Base-by-base conservation (phyloP, 2,888 invertebrate genomes). In the Candidula unifasciata region DNA sequence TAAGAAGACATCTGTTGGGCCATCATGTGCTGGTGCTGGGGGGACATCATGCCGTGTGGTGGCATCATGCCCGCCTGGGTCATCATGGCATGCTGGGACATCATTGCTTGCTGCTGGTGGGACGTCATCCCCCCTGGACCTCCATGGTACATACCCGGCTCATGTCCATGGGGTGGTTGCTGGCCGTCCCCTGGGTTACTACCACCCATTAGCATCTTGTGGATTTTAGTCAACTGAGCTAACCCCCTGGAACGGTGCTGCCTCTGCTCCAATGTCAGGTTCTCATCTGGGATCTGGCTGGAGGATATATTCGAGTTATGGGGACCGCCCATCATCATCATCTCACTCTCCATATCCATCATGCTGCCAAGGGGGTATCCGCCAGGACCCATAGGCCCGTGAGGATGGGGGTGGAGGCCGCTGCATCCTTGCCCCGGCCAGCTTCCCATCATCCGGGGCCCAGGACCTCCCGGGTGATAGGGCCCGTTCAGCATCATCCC, bases 261-360 rank as follows among this genome's bases (percentile, higher is more conserved):
- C 83, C 97, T 95, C 93, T 99, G 98, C 93, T 98, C 97, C 60
- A 98, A 98, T 82, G 99, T 99, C 90, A 99, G 95, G 94, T 98
- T 98, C 94, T 98, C 98, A 94, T 93, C 92, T 13, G 93, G 92
- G 69, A 93, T 92, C 90, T 93, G 93, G 86, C 89, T 92, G 80
- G 92, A 92, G 79, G 91, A 89, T 82, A 93, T 87, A 86, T 92
- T 91, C 73, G 88, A 85, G 44, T 78, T 85, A 16, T 86, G 82
- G 18, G 82, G 83, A 24, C 2, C 21, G 16, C 60, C 74, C 8
- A 33, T 73, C 83, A 80, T 79, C 66, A 77, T 66, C 33, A 64
- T 52, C 68, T 82, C 81, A 60, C 71, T 80, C 30, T 71, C 68
- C 68, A 81, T 82, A 54, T 85, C 86, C 84, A 85, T 83, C 83